Conservation (phyloP, 2,113 vertebrate genomes). For the Mus spicilegus region DNA sequence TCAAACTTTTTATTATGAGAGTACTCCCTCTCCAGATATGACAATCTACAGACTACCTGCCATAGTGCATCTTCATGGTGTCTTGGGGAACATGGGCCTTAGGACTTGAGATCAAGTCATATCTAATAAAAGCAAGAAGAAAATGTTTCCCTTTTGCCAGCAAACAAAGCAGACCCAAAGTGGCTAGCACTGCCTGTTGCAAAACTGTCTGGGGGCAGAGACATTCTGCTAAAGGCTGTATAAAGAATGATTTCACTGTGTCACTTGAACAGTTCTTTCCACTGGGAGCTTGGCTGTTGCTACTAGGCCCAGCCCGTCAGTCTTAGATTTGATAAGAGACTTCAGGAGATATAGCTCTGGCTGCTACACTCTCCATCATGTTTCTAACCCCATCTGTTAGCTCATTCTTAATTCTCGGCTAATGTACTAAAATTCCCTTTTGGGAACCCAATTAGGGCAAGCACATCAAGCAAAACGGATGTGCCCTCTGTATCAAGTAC, state of each 20-base stretch:
- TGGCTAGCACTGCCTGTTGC: constrained; percentile 5
- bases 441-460: constrained; percentile 64
- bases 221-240: constrained; percentile 41
- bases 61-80: constrained; percentile 4
- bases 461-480: constrained; percentile 65
- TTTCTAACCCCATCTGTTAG: constrained; percentile 58
- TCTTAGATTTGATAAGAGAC: constrained; percentile 43
- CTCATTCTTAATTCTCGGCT: constrained; percentile 57
- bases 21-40: background rate
- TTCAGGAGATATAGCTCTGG: constrained; percentile 8
- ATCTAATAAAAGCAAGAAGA: constrained; percentile 1
- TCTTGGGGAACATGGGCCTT: background rate
- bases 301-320: constrained; percentile 43
- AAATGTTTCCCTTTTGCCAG: background rate
- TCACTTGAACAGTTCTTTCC: constrained; percentile 51
- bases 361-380: constrained; percentile 17
- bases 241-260: constrained; percentile 47
- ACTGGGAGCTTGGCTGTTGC: constrained; percentile 29
- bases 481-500: constrained; percentile 39
- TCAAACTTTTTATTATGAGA: background rate
- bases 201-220: constrained; percentile 22
- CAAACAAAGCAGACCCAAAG: background rate
- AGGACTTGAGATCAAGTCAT: constrained; percentile 9
- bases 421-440: constrained; percentile 50
- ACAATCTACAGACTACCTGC: background rate